Evolutionary conservation across 64 coral and sea anemone species (phyloP).

Genomic region (Trachythela sp.): DNA sequence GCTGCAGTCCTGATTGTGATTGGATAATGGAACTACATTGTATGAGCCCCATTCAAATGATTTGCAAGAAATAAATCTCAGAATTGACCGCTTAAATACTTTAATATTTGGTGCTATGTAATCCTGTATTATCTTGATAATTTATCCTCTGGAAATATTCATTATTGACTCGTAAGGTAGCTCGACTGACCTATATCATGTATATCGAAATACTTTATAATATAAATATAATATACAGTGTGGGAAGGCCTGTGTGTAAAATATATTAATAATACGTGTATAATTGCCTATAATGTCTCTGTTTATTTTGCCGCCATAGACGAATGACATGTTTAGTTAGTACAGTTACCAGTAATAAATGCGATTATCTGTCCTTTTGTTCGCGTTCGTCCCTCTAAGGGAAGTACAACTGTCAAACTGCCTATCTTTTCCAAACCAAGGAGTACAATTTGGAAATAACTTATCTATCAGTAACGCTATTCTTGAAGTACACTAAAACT

Average conservation of each 20-base stretch:
- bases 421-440: too few species aligned
- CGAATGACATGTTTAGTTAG: too few species aligned
- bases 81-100: background rate
- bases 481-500: too few species aligned
- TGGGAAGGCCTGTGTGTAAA: background rate
- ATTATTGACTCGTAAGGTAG: background rate
- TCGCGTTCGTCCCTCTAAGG: too few species aligned
- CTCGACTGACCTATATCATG: too few species aligned
- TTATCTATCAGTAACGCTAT: too few species aligned
- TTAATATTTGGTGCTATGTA: background rate
- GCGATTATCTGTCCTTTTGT: too few species aligned
- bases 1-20: background rate
- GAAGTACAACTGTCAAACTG: too few species aligned
- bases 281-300: too few species aligned
- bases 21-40: slow-evolving; percentile 8
- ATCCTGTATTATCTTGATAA: background rate
- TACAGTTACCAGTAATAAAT: too few species aligned
- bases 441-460: too few species aligned
- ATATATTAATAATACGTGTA: background rate
- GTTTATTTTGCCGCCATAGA: too few species aligned
- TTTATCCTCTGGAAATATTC: background rate
- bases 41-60: background rate
- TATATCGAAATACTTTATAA: background rate
- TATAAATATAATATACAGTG: background rate
- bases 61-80: background rate